A percentile compares a stretch with the other conserved stretches of the same genome.
Evolutionary conservation across 2,888 invertebrate species (phyloP).

Genomic region (Noctua fimbriata): DNA sequence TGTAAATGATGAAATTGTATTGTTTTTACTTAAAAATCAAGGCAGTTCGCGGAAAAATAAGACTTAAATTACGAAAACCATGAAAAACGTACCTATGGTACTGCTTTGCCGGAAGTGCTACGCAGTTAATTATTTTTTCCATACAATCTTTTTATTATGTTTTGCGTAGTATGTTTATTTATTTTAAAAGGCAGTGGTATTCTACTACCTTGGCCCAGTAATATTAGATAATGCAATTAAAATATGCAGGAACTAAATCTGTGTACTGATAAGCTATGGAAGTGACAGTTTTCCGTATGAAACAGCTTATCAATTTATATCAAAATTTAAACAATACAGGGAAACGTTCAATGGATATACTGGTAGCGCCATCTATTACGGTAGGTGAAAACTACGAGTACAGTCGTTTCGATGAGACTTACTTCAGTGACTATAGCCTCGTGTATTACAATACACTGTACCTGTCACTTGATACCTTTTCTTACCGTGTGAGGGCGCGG

Average conservation of each 20-base stretch:
- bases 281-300: constrained; percentile 23
- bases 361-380: constrained; percentile 47
- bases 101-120: not conserved
- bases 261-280: constrained; percentile 35
- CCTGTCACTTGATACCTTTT: constrained; percentile 2
- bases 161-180: constrained; percentile 1
- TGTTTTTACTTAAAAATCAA: not conserved
- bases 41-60: not conserved
- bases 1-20: not conserved
- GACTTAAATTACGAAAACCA: not conserved
- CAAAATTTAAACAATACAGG: constrained; percentile 29
- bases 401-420: not conserved
- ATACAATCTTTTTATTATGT: not conserved
- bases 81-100: not conserved
- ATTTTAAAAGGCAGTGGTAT: constrained; percentile 18
- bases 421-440: not conserved
- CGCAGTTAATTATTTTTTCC: not conserved
- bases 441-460: not conserved
- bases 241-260: constrained; percentile 42
- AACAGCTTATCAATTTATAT: constrained; percentile 37
- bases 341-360: constrained; percentile 7
- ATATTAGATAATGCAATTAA: constrained; percentile 19
- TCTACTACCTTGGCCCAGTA: constrained; percentile 40
- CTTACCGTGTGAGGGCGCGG: constrained; percentile 43
- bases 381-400: constrained; percentile 8